Conservation (phyloP, 1,140 invertebrate genomes). For the Ericerus pela region DNA sequence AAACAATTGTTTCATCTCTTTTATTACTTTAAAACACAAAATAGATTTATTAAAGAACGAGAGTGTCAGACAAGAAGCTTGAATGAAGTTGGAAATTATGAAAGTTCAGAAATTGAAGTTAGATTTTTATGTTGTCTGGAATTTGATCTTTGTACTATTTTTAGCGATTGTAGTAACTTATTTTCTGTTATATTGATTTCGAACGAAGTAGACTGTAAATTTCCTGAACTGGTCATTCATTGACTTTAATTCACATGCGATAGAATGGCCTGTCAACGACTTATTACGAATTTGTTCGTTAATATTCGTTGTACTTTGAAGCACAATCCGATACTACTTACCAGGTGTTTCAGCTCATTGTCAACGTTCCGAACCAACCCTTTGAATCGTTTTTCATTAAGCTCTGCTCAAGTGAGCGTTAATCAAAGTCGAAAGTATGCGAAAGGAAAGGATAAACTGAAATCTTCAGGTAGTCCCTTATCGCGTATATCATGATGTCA, state of each 20-base stretch:
- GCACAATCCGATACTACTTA: background rate
- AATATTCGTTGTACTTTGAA: background rate
- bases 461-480: slow-evolving; percentile 16
- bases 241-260: background rate
- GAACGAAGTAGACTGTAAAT: background rate
- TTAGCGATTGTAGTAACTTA: background rate
- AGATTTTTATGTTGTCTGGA: slow-evolving; percentile 1
- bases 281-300: background rate
- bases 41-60: too few relatives aligned
- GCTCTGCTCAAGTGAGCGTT: background rate
- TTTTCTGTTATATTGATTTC: background rate
- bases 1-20: too few relatives aligned
- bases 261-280: background rate
- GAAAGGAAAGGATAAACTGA: slow-evolving; percentile 23
- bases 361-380: background rate
- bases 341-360: background rate
- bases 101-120: too few relatives aligned
- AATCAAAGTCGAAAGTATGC: slow-evolving; percentile 17
- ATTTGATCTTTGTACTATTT: background rate
- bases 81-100: too few relatives aligned
- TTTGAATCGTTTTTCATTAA: background rate
- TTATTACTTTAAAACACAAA: too few relatives aligned
- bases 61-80: too few relatives aligned
- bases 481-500: background rate
- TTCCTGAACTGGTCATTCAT: background rate